phyloP scores from a whole-genome alignment of 2,113 vertebrate genomes.

The Nothocercus julius region DNA sequence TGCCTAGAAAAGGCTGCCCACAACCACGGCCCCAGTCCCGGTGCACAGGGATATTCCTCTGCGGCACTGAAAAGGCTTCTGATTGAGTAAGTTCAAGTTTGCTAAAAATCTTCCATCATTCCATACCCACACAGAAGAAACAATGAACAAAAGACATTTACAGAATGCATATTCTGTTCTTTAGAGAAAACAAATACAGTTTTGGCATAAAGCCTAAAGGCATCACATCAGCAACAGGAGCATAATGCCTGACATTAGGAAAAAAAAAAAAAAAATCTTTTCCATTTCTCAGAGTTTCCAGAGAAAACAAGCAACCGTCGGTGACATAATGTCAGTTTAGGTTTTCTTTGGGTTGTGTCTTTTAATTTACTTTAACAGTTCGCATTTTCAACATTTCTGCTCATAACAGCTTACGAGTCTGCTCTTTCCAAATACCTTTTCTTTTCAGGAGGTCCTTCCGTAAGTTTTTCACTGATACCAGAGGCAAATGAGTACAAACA shows the following conservation, averaged over 20 bases:
- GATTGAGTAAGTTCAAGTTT: background rate
- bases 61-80: background rate
- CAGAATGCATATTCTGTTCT: background rate
- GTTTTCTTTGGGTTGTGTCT: background rate
- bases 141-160: background rate
- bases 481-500: background rate
- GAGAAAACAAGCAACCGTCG: constrained; percentile 7
- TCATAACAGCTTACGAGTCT: background rate
- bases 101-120: background rate
- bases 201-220: background rate
- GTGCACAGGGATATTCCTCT: background rate
- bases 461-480: background rate
- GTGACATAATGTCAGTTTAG: constrained; percentile 8
- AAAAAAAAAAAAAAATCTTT: background rate
- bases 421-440: background rate
- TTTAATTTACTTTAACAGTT: background rate
- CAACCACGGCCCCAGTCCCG: too few species aligned
- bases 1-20: too few species aligned
- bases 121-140: background rate
- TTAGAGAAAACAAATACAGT: background rate
- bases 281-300: background rate
- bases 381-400: background rate
- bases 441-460: background rate
- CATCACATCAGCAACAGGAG: constrained; percentile 4
- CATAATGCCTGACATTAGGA: background rate